These are phyloP conservation scores for Diglossa brunneiventris DNA, from an alignment of 2,113 vertebrate species.

Conservation along the genomic window DNA sequence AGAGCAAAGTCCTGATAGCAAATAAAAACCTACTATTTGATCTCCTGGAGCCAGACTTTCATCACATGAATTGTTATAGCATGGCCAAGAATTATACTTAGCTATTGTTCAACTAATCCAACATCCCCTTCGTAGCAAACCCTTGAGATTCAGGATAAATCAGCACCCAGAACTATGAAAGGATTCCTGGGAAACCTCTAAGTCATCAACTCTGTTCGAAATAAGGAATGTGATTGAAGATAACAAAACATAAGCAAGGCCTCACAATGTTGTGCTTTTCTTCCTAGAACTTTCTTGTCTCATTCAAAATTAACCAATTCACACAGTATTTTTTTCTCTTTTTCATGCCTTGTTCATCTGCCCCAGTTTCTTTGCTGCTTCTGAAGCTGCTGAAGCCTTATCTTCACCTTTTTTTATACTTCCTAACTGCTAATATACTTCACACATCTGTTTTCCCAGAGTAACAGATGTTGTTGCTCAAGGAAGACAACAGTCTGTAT, in stretches of 20 bases:
- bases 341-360: rapidly evolving
- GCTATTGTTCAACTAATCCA: not conserved
- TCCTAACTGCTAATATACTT: not conserved
- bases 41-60: constrained; percentile 3
- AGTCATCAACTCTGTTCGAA: not conserved
- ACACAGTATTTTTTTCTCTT: not conserved
- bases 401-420: not conserved
- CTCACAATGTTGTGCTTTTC: not conserved
- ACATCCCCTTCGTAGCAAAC: not conserved
- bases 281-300: not conserved
- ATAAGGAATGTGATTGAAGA: not conserved
- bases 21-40: not conserved
- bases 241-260: not conserved
- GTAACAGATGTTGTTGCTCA: constrained; percentile 34
- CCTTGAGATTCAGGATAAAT: not conserved
- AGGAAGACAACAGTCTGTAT: not conserved
- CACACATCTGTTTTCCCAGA: not conserved
- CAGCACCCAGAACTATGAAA: not conserved
- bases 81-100: not conserved
- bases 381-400: not conserved
- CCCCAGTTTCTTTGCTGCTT: not conserved
- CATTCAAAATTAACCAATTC: not conserved
- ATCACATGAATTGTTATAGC: not conserved
- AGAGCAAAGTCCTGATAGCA: not conserved
- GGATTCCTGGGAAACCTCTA: not conserved